Percentiles rank a stretch among this genome's conserved stretches.
Evolutionary conservation across 1,140 invertebrate genomes (phyloP).

Genomic region (Drosophila sp.): DNA sequence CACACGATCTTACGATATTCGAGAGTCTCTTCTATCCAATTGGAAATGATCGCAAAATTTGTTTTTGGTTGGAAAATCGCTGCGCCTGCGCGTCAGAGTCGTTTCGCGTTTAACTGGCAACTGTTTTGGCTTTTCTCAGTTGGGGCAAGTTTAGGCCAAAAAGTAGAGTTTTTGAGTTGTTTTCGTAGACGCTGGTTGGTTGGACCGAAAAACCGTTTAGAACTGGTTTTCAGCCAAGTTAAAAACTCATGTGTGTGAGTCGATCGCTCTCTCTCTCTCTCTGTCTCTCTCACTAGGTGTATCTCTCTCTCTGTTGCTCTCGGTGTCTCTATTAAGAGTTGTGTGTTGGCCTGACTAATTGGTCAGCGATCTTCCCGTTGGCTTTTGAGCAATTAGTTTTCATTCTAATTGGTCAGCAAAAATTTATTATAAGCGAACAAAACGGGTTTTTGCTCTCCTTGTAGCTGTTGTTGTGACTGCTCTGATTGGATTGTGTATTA

Average conservation of each 20-base stretch:
- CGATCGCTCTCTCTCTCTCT: conserved; percentile 16
- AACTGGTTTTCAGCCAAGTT: conserved; percentile 52
- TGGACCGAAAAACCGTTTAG: conserved; percentile 26
- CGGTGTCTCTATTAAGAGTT: conserved; percentile 26
- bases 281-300: conserved; percentile 18
- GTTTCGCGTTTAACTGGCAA: conserved; percentile 63
- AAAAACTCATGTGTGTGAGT: conserved; percentile 21
- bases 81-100: conserved; percentile 71
- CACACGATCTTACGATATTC: conserved; percentile 52
- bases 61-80: not conserved
- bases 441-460: conserved; percentile 50
- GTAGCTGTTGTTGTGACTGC: conserved; percentile 16
- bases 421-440: conserved; percentile 69
- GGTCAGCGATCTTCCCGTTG: conserved; percentile 75
- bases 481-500: conserved; percentile 52
- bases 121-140: conserved; percentile 33
- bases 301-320: conserved; percentile 4
- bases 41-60: not conserved
- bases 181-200: conserved; percentile 66
- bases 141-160: conserved; percentile 23
- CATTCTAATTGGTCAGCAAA: conserved; percentile 77
- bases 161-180: conserved; percentile 61
- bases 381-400: conserved; percentile 80
- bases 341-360: conserved; percentile 68
- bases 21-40: conserved; percentile 23